A percentile compares a stretch with the other conserved stretches of the same genome.
phyloP scores from a whole-genome alignment of 2,888 invertebrate genomes.

The Plebejus melissa region DNA sequence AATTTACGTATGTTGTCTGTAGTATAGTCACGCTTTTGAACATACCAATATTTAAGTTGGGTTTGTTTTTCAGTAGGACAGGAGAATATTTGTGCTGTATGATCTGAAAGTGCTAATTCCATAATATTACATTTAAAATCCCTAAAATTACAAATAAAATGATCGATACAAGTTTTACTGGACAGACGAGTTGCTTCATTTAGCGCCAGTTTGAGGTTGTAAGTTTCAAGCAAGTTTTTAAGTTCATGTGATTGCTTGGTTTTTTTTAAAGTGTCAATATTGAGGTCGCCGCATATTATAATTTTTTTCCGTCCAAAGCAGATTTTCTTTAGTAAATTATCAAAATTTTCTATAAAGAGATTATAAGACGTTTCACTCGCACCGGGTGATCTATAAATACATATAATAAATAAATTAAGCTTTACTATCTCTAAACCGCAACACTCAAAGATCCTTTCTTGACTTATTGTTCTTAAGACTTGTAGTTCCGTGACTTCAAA shows the following conservation, averaged over 20 bases:
- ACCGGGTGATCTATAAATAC: constrained; percentile 7
- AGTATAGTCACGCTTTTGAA: not conserved
- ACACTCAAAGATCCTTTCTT: not conserved
- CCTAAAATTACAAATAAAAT: no score
- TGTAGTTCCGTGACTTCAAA: not conserved
- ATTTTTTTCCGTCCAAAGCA: no score
- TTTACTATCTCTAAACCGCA: not conserved
- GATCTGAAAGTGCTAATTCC: not conserved
- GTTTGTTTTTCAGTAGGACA: not conserved
- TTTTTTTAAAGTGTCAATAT: not conserved
- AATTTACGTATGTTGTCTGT: not conserved
- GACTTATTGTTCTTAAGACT: not conserved
- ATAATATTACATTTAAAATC: no score
- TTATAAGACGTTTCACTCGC: not conserved
- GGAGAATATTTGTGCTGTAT: not conserved
- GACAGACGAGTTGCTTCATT: not conserved
- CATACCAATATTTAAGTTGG: not conserved
- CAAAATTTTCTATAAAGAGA: not conserved
- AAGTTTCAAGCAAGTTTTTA: not conserved
- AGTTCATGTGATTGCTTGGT: not conserved
- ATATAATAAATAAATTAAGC: not conserved
- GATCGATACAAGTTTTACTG: no score
- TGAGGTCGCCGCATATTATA: no score
- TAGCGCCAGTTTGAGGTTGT: not conserved
- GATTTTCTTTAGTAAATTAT: not conserved